Percentiles rank a stretch among this genome's conserved stretches.
phyloP scores from a whole-genome alignment of 2,888 invertebrate genomes.

The Atrina japonica region DNA sequence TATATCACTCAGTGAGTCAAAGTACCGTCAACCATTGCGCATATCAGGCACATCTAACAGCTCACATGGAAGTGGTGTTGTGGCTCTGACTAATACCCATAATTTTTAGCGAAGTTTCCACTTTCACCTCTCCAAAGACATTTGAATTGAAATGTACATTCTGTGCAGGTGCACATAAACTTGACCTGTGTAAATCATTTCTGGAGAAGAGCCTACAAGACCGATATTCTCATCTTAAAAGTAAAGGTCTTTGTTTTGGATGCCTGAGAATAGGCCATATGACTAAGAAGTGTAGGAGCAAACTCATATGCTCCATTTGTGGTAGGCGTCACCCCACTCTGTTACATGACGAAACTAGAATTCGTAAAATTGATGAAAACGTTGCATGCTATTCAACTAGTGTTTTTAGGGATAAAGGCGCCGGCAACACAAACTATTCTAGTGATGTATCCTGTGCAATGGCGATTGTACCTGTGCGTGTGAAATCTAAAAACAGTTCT shows the following conservation, averaged over 20 bases:
- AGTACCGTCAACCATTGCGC: too few species aligned
- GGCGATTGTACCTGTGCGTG: constrained; percentile 29
- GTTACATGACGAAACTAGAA: constrained; percentile 16
- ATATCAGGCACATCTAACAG: background rate
- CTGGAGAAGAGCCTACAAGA: background rate
- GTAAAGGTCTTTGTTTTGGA: constrained; percentile 23
- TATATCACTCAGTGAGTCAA: background rate
- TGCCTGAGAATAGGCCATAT: constrained; percentile 24
- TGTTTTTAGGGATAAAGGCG: constrained; percentile 7
- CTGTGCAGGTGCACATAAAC: constrained; percentile 9
- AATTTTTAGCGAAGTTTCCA: too few species aligned
- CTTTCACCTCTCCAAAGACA: too few species aligned
- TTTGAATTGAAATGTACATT: constrained; percentile 11
- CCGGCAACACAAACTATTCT: background rate
- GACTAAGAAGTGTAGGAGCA: constrained; percentile 7
- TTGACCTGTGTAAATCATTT: constrained; percentile 11
- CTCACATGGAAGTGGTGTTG: background rate
- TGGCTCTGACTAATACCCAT: background rate
- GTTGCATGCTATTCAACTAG: background rate
- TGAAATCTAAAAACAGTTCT: constrained; percentile 9
- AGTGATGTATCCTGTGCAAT: constrained; percentile 28
- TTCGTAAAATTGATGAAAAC: background rate
- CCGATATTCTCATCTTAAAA: background rate
- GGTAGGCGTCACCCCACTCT: constrained; percentile 12
- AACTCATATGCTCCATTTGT: constrained; percentile 14